Base-by-base conservation (phyloP, 2,797 vertebrate genomes). In the Tinamus major region DNA sequence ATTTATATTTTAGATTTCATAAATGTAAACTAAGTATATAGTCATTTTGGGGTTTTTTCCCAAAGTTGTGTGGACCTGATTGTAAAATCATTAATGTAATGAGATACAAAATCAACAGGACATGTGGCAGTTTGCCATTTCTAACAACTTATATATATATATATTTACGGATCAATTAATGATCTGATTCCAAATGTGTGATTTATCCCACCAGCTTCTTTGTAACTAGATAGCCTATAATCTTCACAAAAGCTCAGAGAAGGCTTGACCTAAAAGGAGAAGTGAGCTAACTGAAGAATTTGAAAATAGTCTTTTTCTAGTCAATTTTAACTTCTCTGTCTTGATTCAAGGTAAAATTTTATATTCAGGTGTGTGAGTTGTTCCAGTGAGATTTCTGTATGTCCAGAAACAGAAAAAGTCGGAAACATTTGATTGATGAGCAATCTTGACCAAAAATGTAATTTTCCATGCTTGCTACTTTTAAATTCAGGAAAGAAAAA, bases 101-200 rank as follows among this genome's bases (percentile, higher is more conserved):
- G 15, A 80, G 13, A 63, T 86, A 58, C 67, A 56, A 92, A 85
- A 94, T 83, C 86, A 49, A 70, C 33, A n/a, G 63, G 53, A 17
- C 44, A 63, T 12, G 23, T 70, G 15, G 61, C 83, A 79, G 48
- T 62, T 95, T 97, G 42, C 59, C 17, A 31, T 96, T 96, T 90
- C 63, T 96, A 93, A 78, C 79, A 92, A 70, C 53, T 78, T 95
- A 42, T 42, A 42, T 42, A 42, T 42, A 42, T 42, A 42, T 42
- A 42, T 42, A 39, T 61, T 63, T 21, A 10, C 61, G 44, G 48
- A 96, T 96, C 91, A 88, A 29, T 95, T 94, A 90, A 86, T 86
- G 35, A 7, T 86, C 55, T 71, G 37, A 75, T 86, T 63, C 74
- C 92, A 91, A 95, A 77, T 88, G 65, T 85, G 61, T 90, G 81